phyloP scores from a whole-genome alignment of 2,888 invertebrate genomes.

The Coremacera marginata region DNA sequence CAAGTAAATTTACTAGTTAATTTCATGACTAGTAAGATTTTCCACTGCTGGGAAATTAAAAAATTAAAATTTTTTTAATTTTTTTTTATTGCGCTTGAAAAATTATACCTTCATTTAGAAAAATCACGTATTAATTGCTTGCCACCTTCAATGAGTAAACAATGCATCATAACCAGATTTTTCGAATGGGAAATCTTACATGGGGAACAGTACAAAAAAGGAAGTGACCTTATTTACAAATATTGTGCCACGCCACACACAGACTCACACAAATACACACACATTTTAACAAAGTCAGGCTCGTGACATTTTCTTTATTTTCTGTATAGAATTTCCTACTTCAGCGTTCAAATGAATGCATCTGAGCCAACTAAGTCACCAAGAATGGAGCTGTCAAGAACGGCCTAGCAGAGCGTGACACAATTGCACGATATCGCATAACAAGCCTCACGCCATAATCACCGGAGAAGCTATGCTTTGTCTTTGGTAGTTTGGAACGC shows the following conservation, averaged over 20 bases:
- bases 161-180: background rate
- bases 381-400: slow-evolving; percentile 23
- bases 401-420: slow-evolving; percentile 46
- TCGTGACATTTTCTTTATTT: slow-evolving; percentile 24
- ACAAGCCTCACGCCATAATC: slow-evolving; percentile 20
- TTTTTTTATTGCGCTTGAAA: background rate
- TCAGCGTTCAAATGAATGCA: background rate
- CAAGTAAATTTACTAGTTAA: too few species aligned
- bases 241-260: background rate
- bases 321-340: slow-evolving; percentile 29
- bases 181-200: background rate
- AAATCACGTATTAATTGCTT: slow-evolving; percentile 15
- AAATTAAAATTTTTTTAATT: too few species aligned
- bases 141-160: slow-evolving; percentile 7
- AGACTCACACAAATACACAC: background rate
- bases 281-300: background rate
- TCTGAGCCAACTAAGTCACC: background rate
- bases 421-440: slow-evolving; percentile 50
- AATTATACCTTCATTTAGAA: background rate
- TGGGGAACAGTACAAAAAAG: slow-evolving; percentile 10
- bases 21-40: too few species aligned
- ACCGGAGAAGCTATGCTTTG: background rate
- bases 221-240: slow-evolving; percentile 12
- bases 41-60: too few species aligned
- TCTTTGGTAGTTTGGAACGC: background rate